A percentile compares a stretch with the other conserved stretches of the same genome.
Evolutionary conservation across 2,797 vertebrate genomes (phyloP).

Genomic region (Sebastes iracundus): DNA sequence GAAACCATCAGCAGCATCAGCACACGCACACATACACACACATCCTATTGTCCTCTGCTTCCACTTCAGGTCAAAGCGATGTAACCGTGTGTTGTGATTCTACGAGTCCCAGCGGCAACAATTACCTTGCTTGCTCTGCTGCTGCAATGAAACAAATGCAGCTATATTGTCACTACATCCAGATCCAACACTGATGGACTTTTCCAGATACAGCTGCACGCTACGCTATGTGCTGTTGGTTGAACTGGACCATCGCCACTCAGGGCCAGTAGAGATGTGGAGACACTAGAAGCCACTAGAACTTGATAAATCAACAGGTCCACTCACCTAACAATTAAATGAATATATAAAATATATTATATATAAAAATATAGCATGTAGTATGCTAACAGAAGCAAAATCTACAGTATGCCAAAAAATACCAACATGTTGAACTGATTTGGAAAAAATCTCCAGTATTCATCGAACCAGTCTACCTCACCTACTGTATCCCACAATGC

Average conservation of each 20-base stretch:
- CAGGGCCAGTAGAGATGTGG: not conserved
- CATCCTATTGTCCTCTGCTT: slow-evolving; percentile 1
- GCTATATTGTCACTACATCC: slow-evolving; percentile 7
- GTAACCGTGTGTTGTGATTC: not conserved
- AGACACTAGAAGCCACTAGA: not conserved
- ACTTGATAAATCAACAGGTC: not conserved
- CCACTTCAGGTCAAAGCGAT: not conserved
- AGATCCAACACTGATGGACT: slow-evolving; percentile 22
- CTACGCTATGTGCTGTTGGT: not conserved
- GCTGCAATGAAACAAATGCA: not conserved
- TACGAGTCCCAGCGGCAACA: not conserved
- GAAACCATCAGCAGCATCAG: not conserved
- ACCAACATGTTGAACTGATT: no score
- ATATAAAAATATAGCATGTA: no score
- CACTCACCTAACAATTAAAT: not conserved
- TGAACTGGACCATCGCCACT: not conserved
- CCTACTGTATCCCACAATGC: no score
- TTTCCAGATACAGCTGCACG: slow-evolving; percentile 22
- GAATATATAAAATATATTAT: no score
- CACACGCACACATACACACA: not conserved
- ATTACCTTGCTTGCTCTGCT: slow-evolving; percentile 4
- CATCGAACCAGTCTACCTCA: no score
- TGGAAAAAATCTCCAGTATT: no score
- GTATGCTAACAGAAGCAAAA: no score
- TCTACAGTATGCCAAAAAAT: no score